Conservation (phyloP, 2,113 vertebrate genomes). For the Lethenteron camtschaticum region DNA sequence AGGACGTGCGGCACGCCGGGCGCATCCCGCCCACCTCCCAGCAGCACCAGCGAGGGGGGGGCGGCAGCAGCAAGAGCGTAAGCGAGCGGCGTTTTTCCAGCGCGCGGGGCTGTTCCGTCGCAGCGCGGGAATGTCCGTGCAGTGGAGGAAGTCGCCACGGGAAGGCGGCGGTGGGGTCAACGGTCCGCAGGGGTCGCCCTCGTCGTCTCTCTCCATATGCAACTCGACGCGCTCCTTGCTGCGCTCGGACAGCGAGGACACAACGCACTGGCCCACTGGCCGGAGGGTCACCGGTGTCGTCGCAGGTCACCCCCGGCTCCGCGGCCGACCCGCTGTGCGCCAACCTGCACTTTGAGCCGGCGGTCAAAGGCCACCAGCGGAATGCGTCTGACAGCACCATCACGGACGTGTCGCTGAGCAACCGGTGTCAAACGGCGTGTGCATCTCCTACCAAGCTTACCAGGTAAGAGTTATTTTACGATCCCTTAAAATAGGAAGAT, state of each 20-base stretch:
- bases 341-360: no score
- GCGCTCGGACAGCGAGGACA: conserved; percentile 25
- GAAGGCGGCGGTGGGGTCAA: conserved; percentile 25
- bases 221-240: conserved; percentile 52
- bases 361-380: no score
- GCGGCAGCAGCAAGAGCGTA: conserved; percentile 24
- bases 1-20: conserved; percentile 42
- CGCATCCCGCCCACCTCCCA: conserved; percentile 16
- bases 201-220: conserved; percentile 21
- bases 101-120: conserved; percentile 40
- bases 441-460: no score
- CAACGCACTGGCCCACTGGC: no score
- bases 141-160: conserved; percentile 17
- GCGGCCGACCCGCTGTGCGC: no score
- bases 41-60: conserved; percentile 34
- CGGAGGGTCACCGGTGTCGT: no score
- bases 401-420: no score
- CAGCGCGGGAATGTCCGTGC: conserved; percentile 29
- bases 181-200: conserved; percentile 11
- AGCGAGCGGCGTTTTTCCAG: conserved; percentile 48
- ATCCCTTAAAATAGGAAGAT: no score
- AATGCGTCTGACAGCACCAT: no score
- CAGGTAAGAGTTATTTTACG: no score
- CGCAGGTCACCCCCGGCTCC: no score
- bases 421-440: no score